These are phyloP conservation scores for Octodon degus DNA, from an alignment of 2,113 vertebrate species.

Conservation along the genomic window DNA sequence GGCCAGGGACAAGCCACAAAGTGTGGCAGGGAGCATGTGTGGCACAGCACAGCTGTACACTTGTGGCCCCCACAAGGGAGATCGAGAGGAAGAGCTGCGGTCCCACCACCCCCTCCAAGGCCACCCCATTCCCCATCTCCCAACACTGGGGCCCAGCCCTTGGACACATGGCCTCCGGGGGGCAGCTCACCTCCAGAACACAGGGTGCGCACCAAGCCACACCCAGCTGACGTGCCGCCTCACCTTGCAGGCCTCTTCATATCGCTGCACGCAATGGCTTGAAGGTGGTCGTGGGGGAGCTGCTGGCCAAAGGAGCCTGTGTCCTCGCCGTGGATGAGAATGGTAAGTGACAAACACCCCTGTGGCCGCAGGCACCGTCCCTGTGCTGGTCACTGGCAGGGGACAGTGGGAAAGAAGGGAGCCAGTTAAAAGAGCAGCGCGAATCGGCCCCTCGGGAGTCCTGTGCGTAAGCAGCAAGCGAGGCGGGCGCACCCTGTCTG, in stretches of 20 bases:
- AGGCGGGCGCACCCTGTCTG: constrained; percentile 52
- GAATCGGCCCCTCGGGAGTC: constrained; percentile 61
- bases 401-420: constrained; percentile 57
- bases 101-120: neutral
- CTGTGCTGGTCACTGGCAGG: neutral
- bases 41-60: neutral
- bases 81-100: neutral
- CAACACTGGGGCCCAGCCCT: neutral
- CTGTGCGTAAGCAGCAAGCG: constrained; percentile 74
- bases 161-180: neutral
- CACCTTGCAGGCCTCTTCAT: constrained; percentile 92
- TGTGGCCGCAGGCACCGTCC: fast-evolving
- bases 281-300: constrained; percentile 94
- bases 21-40: neutral
- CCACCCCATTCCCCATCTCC: too few relatives aligned
- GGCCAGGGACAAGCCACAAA: neutral
- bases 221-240: neutral
- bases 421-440: constrained; percentile 44
- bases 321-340: constrained; percentile 95
- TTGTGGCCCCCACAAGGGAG: neutral
- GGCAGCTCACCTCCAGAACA: neutral
- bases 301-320: constrained; percentile 94
- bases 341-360: constrained; percentile 87
- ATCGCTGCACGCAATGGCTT: constrained; percentile 94
- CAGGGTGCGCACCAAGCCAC: fast-evolving